Evolutionary conservation across 2,113 vertebrate genomes (phyloP).

Genomic region (Rhadina sibilatrix): DNA sequence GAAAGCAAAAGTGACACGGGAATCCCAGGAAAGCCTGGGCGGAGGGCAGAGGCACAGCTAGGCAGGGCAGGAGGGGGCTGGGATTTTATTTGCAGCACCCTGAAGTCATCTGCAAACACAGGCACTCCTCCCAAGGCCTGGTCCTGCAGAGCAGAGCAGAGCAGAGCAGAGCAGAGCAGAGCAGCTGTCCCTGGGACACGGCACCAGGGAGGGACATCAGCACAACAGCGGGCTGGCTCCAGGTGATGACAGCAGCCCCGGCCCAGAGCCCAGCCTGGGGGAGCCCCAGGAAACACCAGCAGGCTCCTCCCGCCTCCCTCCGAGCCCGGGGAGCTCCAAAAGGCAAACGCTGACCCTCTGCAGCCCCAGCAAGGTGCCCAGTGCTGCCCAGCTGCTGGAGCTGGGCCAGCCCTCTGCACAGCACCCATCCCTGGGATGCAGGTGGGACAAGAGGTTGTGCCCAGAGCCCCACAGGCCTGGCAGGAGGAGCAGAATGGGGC

Average conservation of each 20-base stretch:
- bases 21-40: not conserved
- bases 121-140: not conserved
- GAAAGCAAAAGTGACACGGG: not conserved
- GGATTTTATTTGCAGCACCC: constrained; percentile 45
- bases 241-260: not conserved
- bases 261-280: not conserved
- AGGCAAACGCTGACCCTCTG: rapidly evolving
- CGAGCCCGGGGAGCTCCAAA: not conserved
- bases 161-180: too few species aligned
- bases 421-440: rapidly evolving
- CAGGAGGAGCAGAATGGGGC: not conserved
- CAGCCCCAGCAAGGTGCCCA: not conserved
- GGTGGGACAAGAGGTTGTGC: not conserved
- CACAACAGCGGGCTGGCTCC: constrained; percentile 22
- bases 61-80: not conserved
- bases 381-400: not conserved
- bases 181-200: not conserved
- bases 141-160: not conserved
- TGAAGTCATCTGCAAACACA: constrained; percentile 29
- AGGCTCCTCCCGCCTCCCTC: not conserved
- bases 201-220: not conserved
- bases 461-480: not conserved
- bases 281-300: rapidly evolving
- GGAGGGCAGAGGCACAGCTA: constrained; percentile 5
- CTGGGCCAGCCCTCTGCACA: not conserved